phyloP scores from a whole-genome alignment of 1,140 invertebrate species.

The Archegozetes longisetosus region DNA sequence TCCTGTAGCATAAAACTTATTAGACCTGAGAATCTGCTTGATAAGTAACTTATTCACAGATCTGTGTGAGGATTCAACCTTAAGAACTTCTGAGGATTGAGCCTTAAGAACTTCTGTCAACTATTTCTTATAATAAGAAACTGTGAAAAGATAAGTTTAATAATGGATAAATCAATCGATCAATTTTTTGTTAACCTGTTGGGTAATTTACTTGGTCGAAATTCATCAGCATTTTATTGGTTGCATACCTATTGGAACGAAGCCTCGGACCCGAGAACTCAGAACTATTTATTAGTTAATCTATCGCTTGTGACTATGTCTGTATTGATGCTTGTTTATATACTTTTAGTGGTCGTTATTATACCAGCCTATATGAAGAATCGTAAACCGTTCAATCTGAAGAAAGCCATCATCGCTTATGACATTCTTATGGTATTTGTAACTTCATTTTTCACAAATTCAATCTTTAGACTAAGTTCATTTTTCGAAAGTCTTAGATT shows the following conservation, averaged over 20 bases:
- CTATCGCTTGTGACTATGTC: constrained; percentile 40
- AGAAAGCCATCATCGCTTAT: constrained; percentile 30
- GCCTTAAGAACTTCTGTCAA: too few relatives aligned
- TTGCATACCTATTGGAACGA: constrained; percentile 14
- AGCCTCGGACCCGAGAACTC: constrained; percentile 56
- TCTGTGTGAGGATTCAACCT: too few relatives aligned
- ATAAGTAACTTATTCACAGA: too few relatives aligned
- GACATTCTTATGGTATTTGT: constrained; percentile 32
- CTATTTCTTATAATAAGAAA: too few relatives aligned
- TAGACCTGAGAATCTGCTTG: too few relatives aligned
- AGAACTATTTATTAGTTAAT: constrained; percentile 67
- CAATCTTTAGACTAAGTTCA: neutral
- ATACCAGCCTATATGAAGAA: constrained; percentile 71
- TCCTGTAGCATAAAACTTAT: too few relatives aligned
- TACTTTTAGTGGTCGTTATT: constrained; percentile 44
- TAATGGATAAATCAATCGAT: constrained; percentile 1
- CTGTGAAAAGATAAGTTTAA: too few relatives aligned
- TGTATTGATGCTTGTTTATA: constrained; percentile 28
- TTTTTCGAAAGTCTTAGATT: neutral
- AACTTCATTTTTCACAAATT: neutral
- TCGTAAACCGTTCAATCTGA: constrained; percentile 60
- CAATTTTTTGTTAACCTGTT: neutral
- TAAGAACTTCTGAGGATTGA: too few relatives aligned
- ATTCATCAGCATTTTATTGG: constrained; percentile 30
- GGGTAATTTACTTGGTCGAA: neutral